phyloP scores from a whole-genome alignment of 2,113 vertebrate genomes.

The Mungos mungo region DNA sequence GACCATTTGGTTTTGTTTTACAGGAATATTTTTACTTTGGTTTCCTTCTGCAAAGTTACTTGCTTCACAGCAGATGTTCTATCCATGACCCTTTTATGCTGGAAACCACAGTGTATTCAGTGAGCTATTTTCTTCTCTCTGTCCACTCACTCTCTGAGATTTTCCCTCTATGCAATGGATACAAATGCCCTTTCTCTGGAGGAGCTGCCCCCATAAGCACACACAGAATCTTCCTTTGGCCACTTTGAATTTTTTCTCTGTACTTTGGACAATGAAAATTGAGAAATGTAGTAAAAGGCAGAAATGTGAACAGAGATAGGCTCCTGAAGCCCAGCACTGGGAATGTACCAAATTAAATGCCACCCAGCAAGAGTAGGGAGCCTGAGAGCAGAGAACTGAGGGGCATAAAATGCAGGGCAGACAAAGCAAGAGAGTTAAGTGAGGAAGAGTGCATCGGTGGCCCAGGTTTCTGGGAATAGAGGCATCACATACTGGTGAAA shows the following conservation, averaged over 20 bases:
- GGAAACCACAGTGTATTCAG: neutral
- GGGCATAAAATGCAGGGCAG: constrained; percentile 70
- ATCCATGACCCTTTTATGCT: neutral
- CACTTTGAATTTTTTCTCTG: neutral
- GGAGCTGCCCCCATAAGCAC: neutral
- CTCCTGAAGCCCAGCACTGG: constrained; percentile 72
- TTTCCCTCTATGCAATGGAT: neutral
- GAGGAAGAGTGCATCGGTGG: constrained; percentile 13
- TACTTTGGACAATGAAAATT: neutral
- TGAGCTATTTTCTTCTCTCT: neutral
- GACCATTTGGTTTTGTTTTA: neutral
- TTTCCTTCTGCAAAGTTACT: constrained; percentile 49
- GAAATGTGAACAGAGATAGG: constrained; percentile 9
- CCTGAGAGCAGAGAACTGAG: constrained; percentile 34
- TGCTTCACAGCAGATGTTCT: neutral
- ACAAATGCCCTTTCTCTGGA: constrained; percentile 71
- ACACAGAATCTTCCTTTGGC: neutral
- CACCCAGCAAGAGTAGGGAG: constrained; percentile 69
- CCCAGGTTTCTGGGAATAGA: constrained; percentile 67
- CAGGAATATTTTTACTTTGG: neutral
- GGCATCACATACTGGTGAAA: constrained; percentile 72
- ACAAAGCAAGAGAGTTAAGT: constrained; percentile 42
- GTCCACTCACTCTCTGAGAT: neutral
- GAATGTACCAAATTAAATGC: constrained; percentile 78
- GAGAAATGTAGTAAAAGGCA: constrained; percentile 51